Evolutionary conservation across 2,888 invertebrate species (phyloP), one percentile per base, ranked within the genome.

Genomic region (Hirtodrosophila histrioides): DNA sequence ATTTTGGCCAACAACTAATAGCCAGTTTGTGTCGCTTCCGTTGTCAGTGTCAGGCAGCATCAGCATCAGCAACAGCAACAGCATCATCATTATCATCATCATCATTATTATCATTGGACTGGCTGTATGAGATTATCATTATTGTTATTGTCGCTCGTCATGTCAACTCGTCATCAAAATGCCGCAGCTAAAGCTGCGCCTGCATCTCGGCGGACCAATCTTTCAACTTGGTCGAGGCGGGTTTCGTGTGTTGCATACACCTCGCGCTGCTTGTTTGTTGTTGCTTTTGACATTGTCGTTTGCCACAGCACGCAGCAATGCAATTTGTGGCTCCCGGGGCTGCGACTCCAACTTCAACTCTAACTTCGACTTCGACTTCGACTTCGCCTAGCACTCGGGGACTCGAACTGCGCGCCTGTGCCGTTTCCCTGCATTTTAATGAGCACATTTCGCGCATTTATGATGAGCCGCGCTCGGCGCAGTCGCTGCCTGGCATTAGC

Each of bases 1-100:
- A 85, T 85, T 85, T 85, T 85, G 85, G 88, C 80, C 86, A 78
- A 55, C 83, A 82, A 85, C 88, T 84, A 84, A 84, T 84, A 85
- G 84, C 86, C 84, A 84, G 82, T 83, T 83, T 83, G 82, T 77
- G 88, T 82, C 86, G 86, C 85, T 87, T 85, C 87, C 87, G 83
- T 85, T 83, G 83, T 86, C 71, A 75, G 82, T 68, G 45, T 29
- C 55, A 51, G 71, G 33, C 37, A 36, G 27, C 43, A 33, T 12
- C 39, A 29, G 56, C 29, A 27, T 27, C 27, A 27, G n/a, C 31
- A 31, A 4, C 50, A 54, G 41, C 37, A 40, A 12, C 37, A 57
- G 55, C 51, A 58, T 44, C 36, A 45, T 54, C 55, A 51, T 44
- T 46, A 57, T 33, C 46, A 63, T 50, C 58, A 55, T 36, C 45